phyloP scores from a whole-genome alignment of 2,797 vertebrate species.

The Smutsia temminckii region DNA sequence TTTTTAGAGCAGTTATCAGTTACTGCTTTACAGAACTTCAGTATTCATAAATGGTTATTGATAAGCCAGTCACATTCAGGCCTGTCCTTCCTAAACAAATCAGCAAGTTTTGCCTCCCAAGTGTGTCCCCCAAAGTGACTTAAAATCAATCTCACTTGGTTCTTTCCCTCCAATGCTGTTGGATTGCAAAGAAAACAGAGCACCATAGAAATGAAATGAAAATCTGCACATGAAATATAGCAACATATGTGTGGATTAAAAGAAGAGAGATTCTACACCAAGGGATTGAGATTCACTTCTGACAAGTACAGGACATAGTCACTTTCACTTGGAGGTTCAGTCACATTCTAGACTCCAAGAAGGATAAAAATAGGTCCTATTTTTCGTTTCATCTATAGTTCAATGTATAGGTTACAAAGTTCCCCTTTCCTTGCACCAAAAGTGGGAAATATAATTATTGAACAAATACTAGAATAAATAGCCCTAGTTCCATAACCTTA shows the following conservation, averaged over 20 bases:
- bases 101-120: conserved; percentile 76
- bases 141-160: conserved; percentile 72
- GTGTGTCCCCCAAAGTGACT: conserved; percentile 74
- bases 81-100: conserved; percentile 74
- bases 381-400: conserved; percentile 41
- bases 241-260: not conserved
- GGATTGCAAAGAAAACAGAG: conserved; percentile 68
- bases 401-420: conserved; percentile 52
- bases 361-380: not conserved
- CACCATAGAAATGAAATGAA: conserved; percentile 75
- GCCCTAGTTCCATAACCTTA: conserved; percentile 38
- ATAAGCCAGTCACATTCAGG: conserved; percentile 73
- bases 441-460: conserved; percentile 60
- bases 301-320: not conserved
- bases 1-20: conserved; percentile 79
- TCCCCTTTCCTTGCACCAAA: conserved; percentile 56
- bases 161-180: conserved; percentile 70
- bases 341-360: conserved; percentile 22
- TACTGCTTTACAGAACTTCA: conserved; percentile 76
- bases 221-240: conserved; percentile 73
- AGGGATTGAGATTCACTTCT: conserved; percentile 17
- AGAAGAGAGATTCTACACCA: not conserved
- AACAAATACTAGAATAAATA: conserved; percentile 68
- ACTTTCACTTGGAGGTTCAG: not conserved
- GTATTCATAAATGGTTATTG: conserved; percentile 76